Conservation (phyloP, 2,888 invertebrate genomes). For the Alcis repandata region DNA sequence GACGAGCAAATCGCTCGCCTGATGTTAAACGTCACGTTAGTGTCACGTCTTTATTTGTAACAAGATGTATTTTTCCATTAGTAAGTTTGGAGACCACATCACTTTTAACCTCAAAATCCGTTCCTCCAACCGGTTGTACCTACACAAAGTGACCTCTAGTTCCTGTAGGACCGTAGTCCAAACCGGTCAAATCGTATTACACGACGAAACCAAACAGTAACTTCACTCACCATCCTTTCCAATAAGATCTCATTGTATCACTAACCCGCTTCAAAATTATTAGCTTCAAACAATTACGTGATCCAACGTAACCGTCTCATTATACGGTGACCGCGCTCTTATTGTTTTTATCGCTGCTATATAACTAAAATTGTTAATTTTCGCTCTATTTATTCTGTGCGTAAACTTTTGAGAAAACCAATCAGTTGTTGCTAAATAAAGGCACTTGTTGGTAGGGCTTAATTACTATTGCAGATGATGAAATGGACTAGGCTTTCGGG, state of each 20-base stretch:
- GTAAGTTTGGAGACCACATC: neutral
- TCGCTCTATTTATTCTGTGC: constrained; percentile 41
- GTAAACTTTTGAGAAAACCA: constrained; percentile 31
- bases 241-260: constrained; percentile 36
- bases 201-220: neutral
- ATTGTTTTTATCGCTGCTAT: constrained; percentile 45
- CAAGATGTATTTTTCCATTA: too few relatives aligned
- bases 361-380: constrained; percentile 32
- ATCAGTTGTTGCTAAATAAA: constrained; percentile 32
- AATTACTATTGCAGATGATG: constrained; percentile 23
- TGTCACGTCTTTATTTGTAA: too few relatives aligned
- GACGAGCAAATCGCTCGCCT: too few relatives aligned
- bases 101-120: too few relatives aligned
- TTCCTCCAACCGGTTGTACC: too few relatives aligned
- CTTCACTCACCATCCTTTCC: neutral
- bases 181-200: neutral
- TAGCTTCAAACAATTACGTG: constrained; percentile 62
- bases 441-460: constrained; percentile 2
- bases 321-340: constrained; percentile 52
- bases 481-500: constrained; percentile 16
- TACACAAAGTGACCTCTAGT: too few relatives aligned
- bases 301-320: constrained; percentile 58
- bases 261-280: constrained; percentile 44
- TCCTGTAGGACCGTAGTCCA: too few relatives aligned
- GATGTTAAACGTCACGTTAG: too few relatives aligned